phyloP scores from a whole-genome alignment of 2,888 invertebrate species.

The Tigriopus californicus region DNA sequence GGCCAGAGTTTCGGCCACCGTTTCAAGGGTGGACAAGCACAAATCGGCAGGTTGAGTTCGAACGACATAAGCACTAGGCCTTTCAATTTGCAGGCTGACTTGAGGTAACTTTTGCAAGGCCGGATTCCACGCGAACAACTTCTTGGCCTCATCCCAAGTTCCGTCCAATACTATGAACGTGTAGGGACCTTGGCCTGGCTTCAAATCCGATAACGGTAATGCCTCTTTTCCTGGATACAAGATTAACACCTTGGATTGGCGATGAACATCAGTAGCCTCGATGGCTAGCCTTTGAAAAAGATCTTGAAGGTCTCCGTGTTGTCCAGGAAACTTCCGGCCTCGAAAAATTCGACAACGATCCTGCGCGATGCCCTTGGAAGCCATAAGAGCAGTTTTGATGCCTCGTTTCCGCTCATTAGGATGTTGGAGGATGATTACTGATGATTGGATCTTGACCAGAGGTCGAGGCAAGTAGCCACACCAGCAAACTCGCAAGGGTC shows the following conservation, averaged over 20 bases:
- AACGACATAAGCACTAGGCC: neutral
- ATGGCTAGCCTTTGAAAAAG: neutral
- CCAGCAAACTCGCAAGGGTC: neutral
- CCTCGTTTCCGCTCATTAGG: slow-evolving; percentile 6
- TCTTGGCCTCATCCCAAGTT: slow-evolving; percentile 14
- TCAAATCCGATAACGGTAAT: neutral
- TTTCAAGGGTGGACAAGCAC: slow-evolving; percentile 8
- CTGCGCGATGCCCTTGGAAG: neutral
- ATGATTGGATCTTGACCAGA: neutral
- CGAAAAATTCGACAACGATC: neutral
- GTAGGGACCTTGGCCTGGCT: neutral
- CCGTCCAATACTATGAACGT: neutral
- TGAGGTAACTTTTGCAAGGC: neutral
- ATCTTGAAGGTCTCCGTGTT: neutral
- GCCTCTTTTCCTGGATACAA: neutral
- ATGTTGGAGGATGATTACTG: slow-evolving; percentile 3
- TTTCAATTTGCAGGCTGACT: neutral
- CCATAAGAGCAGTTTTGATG: slow-evolving; percentile 3
- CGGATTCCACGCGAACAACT: slow-evolving; percentile 7
- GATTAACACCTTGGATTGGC: neutral
- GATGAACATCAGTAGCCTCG: neutral
- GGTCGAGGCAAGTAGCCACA: neutral
- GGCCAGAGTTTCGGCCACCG: neutral
- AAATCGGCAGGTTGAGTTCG: slow-evolving; percentile 2
- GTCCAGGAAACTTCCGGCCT: neutral